phyloP scores from a whole-genome alignment of 2,113 vertebrate genomes.

The Todiramphus saurophagus region DNA sequence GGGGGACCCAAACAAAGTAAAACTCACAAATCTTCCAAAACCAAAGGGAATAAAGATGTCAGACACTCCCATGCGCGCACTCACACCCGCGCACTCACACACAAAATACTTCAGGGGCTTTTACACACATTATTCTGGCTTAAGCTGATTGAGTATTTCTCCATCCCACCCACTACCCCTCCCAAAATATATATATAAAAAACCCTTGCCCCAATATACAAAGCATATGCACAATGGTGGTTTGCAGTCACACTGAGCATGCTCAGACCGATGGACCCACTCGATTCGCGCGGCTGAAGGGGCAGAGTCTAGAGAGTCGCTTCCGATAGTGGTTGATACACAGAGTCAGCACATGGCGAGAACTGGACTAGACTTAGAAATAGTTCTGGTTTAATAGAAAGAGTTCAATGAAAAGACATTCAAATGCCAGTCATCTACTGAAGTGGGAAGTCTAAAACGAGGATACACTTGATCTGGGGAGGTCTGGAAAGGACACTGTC shows the following conservation, averaged over 20 bases:
- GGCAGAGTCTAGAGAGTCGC: slow-evolving; percentile 44
- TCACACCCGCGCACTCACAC: slow-evolving; percentile 63
- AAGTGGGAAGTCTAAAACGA: background rate
- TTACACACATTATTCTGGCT: slow-evolving; percentile 72
- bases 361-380: slow-evolving; percentile 48
- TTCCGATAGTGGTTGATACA: slow-evolving; percentile 60
- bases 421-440: background rate
- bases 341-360: slow-evolving; percentile 64
- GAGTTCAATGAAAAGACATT: background rate
- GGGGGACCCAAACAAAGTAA: background rate
- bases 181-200: slow-evolving; percentile 72
- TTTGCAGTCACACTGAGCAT: slow-evolving; percentile 69
- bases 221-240: slow-evolving; percentile 71
- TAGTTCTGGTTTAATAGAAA: background rate
- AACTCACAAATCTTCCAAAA: slow-evolving; percentile 65
- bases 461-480: background rate
- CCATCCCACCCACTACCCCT: slow-evolving; percentile 54
- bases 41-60: slow-evolving; percentile 66
- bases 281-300: slow-evolving; percentile 37
- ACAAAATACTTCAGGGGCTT: slow-evolving; percentile 62
- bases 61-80: slow-evolving; percentile 51
- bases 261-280: slow-evolving; percentile 63
- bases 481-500: background rate
- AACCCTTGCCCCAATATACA: slow-evolving; percentile 76
- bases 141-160: slow-evolving; percentile 68